Conservation (phyloP, 1,140 invertebrate species). For the Sarcophaga bullata region DNA sequence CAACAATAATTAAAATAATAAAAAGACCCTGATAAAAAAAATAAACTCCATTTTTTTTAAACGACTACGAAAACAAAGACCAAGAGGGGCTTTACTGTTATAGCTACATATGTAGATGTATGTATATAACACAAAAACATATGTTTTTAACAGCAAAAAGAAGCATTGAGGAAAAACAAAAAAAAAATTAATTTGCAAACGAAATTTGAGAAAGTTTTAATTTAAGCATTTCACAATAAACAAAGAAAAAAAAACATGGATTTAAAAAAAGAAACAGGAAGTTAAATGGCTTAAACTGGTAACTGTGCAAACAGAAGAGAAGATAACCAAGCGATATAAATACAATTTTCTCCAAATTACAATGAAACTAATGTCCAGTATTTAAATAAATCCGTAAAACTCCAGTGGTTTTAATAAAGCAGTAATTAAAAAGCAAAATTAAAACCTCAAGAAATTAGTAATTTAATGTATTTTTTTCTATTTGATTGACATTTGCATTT, state of each 20-base stretch:
- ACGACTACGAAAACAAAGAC: neutral
- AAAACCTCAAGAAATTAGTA: neutral
- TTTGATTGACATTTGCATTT: slow-evolving; percentile 14
- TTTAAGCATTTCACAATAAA: neutral
- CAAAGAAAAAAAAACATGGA: neutral
- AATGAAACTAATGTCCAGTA: too few species aligned
- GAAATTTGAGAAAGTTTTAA: slow-evolving; percentile 17
- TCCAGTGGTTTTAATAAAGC: neutral
- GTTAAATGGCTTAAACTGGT: neutral
- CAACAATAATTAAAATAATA: neutral
- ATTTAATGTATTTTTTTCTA: neutral
- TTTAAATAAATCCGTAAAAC: too few species aligned
- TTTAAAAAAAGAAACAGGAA: slow-evolving; percentile 22
- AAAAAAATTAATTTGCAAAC: slow-evolving; percentile 15
- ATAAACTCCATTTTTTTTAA: slow-evolving; percentile 16
- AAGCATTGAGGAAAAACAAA: neutral
- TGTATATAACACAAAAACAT: neutral
- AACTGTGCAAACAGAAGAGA: too few species aligned
- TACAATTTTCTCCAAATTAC: too few species aligned
- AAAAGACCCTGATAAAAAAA: slow-evolving; percentile 16
- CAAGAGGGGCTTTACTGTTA: neutral
- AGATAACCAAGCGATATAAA: too few species aligned
- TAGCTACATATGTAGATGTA: neutral
- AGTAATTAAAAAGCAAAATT: neutral
- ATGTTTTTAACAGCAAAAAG: neutral